These are phyloP conservation scores for Abramis brama DNA, from an alignment of 2,113 vertebrate species.

Conservation along the genomic window DNA sequence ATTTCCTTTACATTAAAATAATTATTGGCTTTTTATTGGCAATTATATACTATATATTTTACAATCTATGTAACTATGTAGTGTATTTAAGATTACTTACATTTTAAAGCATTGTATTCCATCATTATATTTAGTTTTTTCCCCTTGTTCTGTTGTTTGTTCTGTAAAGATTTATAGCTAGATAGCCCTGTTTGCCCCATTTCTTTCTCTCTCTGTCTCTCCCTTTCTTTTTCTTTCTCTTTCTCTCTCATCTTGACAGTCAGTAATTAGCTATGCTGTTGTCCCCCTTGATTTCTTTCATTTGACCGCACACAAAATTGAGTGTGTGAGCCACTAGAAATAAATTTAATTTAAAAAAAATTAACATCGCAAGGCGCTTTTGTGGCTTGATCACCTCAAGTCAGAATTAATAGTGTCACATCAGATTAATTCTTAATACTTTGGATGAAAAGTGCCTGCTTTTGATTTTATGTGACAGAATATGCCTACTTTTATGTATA, in stretches of 20 bases:
- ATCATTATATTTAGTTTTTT: too few relatives aligned
- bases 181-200: background rate
- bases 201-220: background rate
- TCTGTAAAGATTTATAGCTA: background rate
- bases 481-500: background rate
- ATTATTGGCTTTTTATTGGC: too few relatives aligned
- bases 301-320: constrained; percentile 5
- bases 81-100: too few relatives aligned
- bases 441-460: background rate
- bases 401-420: background rate
- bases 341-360: too few relatives aligned
- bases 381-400: constrained; percentile 4
- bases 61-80: too few relatives aligned
- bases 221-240: background rate
- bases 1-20: too few relatives aligned
- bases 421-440: background rate
- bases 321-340: background rate
- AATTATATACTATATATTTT: too few relatives aligned
- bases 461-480: background rate
- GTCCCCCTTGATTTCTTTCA: background rate
- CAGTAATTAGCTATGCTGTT: constrained; percentile 34
- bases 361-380: background rate
- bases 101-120: too few relatives aligned
- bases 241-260: background rate
- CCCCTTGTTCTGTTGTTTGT: background rate